These are phyloP conservation scores for Prosapia bicincta DNA, from an alignment of 2,888 invertebrate species.

Conservation along the genomic window DNA sequence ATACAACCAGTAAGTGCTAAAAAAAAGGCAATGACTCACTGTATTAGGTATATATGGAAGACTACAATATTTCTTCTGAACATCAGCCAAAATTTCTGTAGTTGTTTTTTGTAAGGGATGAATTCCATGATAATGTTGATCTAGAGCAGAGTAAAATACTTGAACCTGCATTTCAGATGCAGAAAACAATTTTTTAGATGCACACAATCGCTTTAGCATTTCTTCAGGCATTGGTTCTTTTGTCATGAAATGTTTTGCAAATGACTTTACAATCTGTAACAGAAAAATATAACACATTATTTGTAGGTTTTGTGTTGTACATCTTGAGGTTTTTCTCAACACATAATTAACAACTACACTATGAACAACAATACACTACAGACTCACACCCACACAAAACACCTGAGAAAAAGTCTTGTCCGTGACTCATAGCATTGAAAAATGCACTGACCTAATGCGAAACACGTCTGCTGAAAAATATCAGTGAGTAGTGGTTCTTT, in stretches of 20 bases:
- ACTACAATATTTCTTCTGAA: constrained; percentile 80
- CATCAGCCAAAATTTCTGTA: constrained; percentile 68
- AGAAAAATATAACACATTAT: not conserved
- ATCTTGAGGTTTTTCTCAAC: too few relatives aligned
- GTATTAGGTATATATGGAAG: constrained; percentile 85
- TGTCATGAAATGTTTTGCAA: constrained; percentile 89
- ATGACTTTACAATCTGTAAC: constrained; percentile 69
- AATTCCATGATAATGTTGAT: constrained; percentile 81
- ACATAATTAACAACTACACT: too few relatives aligned
- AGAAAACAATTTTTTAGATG: constrained; percentile 81
- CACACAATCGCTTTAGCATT: constrained; percentile 74
- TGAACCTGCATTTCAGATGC: constrained; percentile 88
- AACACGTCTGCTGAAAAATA: too few relatives aligned
- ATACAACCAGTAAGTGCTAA: too few relatives aligned
- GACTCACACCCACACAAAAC: too few relatives aligned
- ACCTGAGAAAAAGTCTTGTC: too few relatives aligned
- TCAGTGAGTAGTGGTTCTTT: too few relatives aligned
- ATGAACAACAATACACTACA: too few relatives aligned
- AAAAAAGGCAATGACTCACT: too few relatives aligned
- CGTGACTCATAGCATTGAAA: too few relatives aligned
- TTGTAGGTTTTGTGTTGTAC: too few relatives aligned
- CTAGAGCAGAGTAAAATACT: constrained; percentile 82
- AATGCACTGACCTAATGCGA: too few relatives aligned
- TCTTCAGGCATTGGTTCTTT: constrained; percentile 77
- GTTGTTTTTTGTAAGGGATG: constrained; percentile 54